Base-by-base conservation (phyloP, 2,113 vertebrate genomes). In the Podocnemis expansa region DNA sequence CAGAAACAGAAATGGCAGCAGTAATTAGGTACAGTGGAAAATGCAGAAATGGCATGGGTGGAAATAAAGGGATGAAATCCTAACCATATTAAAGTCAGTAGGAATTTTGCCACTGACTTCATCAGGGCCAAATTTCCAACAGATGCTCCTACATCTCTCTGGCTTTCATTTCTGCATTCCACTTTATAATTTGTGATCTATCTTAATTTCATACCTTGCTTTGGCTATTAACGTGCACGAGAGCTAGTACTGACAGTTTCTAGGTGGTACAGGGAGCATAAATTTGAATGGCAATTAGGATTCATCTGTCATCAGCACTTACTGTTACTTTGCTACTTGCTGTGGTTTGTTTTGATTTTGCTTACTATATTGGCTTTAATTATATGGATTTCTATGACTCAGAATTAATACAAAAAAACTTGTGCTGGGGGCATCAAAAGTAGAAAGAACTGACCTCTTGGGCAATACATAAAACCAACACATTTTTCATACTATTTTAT, bases 41-140 rank as follows among this genome's bases (percentile, higher is more conserved):
- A 51, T 25, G 55, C n/a, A 22, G 13, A 34, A n/a, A 45, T 43
- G 25, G 25, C 41, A 76, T 8, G 45, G 43, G 34, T 3, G 5
- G 47, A 38, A 4, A n/a, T 67, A 67, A 67, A 13, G 22, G 29
- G 47, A 75, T 0, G 0, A 51, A 41, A 76, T 45, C 54, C 10
- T 51, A 7, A 10, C 47, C 27, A 13, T 85, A 43, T 83, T 41
- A 63, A 52, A 80, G 25, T 34, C 54, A 34, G 13, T 3, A 1
- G 25, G 12, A 75, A 7, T 43, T 24, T 8, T 75, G 45, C 6
- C 1, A 0, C 16, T 83, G 54, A 52, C 25, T 11, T 34, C 47
- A 49, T 27, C 43, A 17, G 76, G 13, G 29, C 0, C 34, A 0
- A 25, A 8, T 27, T 41, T 63, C 6, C 22, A 85, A 47, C 27